Evolutionary conservation across 2,113 vertebrate genomes (phyloP).

Genomic region (Noturus placidus): DNA sequence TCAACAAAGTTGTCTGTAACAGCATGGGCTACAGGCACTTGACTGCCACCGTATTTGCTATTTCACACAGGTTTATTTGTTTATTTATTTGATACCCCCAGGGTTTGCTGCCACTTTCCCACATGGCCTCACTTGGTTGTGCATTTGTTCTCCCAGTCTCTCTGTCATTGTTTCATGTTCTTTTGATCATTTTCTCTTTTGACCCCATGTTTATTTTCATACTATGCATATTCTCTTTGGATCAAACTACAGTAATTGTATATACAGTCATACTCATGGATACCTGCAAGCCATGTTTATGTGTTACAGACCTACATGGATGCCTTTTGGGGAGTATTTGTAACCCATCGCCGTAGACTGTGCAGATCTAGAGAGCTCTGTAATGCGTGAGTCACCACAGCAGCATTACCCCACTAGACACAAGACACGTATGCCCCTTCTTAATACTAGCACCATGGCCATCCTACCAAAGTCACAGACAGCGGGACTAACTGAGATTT

Average conservation of each 20-base stretch:
- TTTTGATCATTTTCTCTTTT: conserved; percentile 10
- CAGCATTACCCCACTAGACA: conserved; percentile 41
- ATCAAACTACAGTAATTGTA: conserved; percentile 3
- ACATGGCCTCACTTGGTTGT: conserved; percentile 25
- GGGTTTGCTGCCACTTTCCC: not conserved
- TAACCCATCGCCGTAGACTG: conserved; percentile 6
- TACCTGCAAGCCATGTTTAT: conserved; percentile 21
- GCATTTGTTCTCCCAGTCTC: conserved; percentile 11
- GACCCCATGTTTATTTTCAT: conserved; percentile 10
- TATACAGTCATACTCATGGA: not conserved
- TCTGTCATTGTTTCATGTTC: conserved; percentile 1
- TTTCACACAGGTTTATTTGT: not conserved
- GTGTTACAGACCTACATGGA: conserved; percentile 9
- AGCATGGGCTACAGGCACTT: not conserved
- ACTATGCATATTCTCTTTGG: conserved; percentile 37
- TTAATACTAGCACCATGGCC: conserved; percentile 2
- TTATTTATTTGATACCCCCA: not conserved
- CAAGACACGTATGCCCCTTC: not conserved
- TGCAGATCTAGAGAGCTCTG: conserved; percentile 25
- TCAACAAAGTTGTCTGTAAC: not conserved
- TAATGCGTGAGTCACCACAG: conserved; percentile 43
- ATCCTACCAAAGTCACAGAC: conserved; percentile 8
- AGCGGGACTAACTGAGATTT: not conserved
- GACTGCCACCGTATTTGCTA: not conserved
- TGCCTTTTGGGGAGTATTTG: conserved; percentile 40